Evolutionary conservation across 64 coral and sea anemone species (phyloP), one percentile per base, ranked within the genome.

Genomic region (Montipora sp.): DNA sequence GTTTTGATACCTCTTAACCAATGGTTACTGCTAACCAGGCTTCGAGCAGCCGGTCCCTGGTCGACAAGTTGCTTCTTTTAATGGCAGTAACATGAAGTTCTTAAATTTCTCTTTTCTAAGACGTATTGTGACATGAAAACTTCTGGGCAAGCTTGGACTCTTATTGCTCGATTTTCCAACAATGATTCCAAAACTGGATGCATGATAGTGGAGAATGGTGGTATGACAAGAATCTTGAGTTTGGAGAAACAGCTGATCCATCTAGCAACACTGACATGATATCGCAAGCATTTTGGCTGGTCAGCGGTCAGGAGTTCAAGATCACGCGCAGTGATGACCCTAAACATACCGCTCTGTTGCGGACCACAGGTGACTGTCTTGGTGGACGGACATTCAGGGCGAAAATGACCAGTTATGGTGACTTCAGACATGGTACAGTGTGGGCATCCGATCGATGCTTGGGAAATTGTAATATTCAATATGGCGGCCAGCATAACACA

Each of bases 271-370:
- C 21, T 4, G 88, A 90, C n/a, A 90, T 90, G 74, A 79, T 90
- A 24, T 90, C 66, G 21, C 83, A 61, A 19, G 63, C 83, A 71
- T 86, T 86, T 63, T 72, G 83, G 83, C 21, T 71, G 6, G 68
- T 75, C 71, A 83, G 18, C 48, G 90, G 90, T 3, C 82, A 46
- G 3, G 90, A 91, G 15, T 74, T 91, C 3, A 91, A 91, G 79
- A 84, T 91, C 79, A 91, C 90, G 8, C 79, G 88, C 22, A 78
- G 53, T 65, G 88, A 90, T 67, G 88, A 90, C 43, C 59, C 88
- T 72, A 66, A 20, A 6, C 72, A 86, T 6, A 86, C 44, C 47
- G 75, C 75, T 18, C 47, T 78, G 1, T 49, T 78, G 45, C 75
- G 49, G 47, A 78, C 75, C 75, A 78, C 45, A 19, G 3, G 75